A percentile compares a stretch with the other conserved stretches of the same genome.
These are phyloP conservation scores for Zoanthus sansibaricus DNA, from an alignment of 92 coral and sea anemone species.

Conservation along the genomic window DNA sequence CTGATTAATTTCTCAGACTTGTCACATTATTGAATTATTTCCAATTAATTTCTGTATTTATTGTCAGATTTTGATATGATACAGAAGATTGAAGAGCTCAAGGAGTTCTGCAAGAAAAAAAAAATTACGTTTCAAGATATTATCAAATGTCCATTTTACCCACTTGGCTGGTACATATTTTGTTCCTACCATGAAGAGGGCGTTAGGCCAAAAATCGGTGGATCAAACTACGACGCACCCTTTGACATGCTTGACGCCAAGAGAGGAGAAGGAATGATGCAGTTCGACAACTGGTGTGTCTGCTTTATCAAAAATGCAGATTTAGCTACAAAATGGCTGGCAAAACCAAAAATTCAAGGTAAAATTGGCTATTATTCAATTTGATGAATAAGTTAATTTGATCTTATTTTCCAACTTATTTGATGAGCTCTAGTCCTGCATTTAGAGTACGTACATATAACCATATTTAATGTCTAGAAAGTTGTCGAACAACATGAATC, in stretches of 20 bases:
- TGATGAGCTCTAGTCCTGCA: too few relatives aligned
- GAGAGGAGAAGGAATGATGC: background rate
- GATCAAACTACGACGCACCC: background rate
- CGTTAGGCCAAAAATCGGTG: background rate
- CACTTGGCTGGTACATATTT: conserved; percentile 18
- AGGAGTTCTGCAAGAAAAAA: background rate
- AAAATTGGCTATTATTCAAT: background rate
- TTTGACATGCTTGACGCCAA: background rate
- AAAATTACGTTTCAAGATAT: conserved; percentile 7
- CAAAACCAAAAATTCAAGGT: background rate
- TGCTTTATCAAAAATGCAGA: conserved; percentile 3
- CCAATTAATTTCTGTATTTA: too few relatives aligned
- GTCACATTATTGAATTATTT: too few relatives aligned
- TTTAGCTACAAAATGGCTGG: background rate
- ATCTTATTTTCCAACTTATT: too few relatives aligned
- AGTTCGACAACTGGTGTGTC: background rate
- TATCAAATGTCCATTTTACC: conserved; percentile 3
- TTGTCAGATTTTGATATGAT: background rate
- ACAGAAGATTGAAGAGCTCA: background rate
- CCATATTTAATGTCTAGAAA: too few relatives aligned
- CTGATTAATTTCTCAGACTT: too few relatives aligned
- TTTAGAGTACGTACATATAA: too few relatives aligned
- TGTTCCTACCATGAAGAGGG: background rate
- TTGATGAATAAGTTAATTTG: too few relatives aligned
- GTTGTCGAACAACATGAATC: too few relatives aligned